phyloP scores from a whole-genome alignment of 2,113 vertebrate genomes.

The Otocyon megalotis region DNA sequence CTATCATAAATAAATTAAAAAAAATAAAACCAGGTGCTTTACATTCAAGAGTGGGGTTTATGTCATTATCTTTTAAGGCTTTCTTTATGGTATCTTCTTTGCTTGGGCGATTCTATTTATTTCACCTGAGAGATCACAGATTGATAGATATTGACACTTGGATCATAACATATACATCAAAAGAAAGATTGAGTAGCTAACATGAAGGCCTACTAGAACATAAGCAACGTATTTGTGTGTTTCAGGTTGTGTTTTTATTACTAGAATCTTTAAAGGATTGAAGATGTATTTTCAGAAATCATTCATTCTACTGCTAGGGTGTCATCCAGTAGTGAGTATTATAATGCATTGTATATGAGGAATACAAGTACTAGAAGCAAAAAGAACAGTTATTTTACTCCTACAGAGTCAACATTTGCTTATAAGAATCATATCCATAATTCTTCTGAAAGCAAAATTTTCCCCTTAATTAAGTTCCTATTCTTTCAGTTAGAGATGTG shows the following conservation, averaged over 20 bases:
- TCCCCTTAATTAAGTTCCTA: conserved; percentile 64
- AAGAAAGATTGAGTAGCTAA: neutral
- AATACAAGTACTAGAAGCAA: neutral
- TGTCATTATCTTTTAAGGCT: neutral
- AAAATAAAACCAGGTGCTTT: neutral
- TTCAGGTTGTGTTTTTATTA: conserved; percentile 36
- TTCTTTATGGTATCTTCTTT: neutral
- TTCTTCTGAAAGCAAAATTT: neutral
- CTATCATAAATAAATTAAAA: no score
- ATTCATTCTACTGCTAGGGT: neutral
- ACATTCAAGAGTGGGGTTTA: conserved; percentile 26
- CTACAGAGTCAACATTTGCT: conserved; percentile 54
- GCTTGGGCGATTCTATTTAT: neutral
- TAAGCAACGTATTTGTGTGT: neutral
- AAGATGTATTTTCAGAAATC: conserved; percentile 45
- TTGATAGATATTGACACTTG: conserved; percentile 16
- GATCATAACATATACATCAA: conserved; percentile 42
- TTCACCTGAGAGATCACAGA: neutral
- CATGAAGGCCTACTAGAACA: neutral
- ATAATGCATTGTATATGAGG: neutral
- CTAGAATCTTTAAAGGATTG: neutral
- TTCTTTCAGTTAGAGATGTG: neutral
- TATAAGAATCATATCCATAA: conserved; percentile 7
- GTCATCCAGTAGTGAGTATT: neutral
- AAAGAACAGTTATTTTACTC: neutral